Base-by-base conservation (phyloP, 2,113 vertebrate genomes). In the Merops nubicus region DNA sequence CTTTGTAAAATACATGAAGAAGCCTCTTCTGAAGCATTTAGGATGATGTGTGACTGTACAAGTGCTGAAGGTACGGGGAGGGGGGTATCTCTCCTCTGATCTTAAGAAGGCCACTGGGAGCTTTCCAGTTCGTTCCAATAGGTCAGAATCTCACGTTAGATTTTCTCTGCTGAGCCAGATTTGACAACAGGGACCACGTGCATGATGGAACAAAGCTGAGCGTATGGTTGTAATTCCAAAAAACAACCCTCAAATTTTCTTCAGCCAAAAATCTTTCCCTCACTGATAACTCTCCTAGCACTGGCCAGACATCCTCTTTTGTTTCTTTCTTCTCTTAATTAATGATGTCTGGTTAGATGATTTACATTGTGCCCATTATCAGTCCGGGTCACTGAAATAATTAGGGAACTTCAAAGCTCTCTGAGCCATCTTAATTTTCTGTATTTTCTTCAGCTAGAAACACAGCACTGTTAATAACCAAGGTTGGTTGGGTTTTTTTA, bases 341-440 rank as follows among this genome's bases (percentile, higher is more conserved):
- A 85, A 65, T 82, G 11, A 15, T 8, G 83, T 12, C 89, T 75
- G 18, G 38, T 40, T 18, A 53, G 45, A 36, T 59, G 25, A 67
- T 83, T 92, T 77, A 38, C 91, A 74, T 9, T 9, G 68, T 33
- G 84, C 12, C 73, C 80, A 38, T 9, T 56, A 29, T 15, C 86
- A 92, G 50, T 10, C 68, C 62, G 53, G 80, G 65, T 77, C 81
- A 67, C 36, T 45, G 91, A 85, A 87, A 29, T 78, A 78, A 93
- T 70, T 12, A 92, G 38, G 50, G 9, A 77, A 48, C 87, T 84
- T 87, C 88, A 91, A 87, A 89, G 78, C 48, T 12, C 89, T 68
- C 6, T 8, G 53, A 57, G n/a, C 3, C 53, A 15, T 51, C 86
- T 40, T 25, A 33, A 89, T 65, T 68, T 77, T 18, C 62, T 83